Conservation (phyloP, 2,888 invertebrate genomes). For the Metalampra italica region DNA sequence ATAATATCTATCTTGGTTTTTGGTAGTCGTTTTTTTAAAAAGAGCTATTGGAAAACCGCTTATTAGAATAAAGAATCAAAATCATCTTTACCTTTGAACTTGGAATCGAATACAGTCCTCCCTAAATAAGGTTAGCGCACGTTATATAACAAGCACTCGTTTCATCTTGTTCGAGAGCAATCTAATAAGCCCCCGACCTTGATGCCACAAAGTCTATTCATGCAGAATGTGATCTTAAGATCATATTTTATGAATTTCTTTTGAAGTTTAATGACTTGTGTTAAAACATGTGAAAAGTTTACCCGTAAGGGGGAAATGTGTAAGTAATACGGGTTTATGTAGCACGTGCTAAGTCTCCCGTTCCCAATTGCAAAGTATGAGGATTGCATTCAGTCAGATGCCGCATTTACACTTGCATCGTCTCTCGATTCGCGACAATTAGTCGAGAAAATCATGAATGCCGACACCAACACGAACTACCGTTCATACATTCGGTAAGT, state of each 20-base stretch:
- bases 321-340: conserved; percentile 18
- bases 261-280: neutral
- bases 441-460: too few species aligned
- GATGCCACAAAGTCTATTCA: neutral
- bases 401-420: neutral
- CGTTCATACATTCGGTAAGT: too few species aligned
- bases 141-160: conserved; percentile 14
- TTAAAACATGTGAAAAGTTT: conserved; percentile 15
- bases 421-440: too few species aligned
- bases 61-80: neutral
- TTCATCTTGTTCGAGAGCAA: conserved; percentile 15
- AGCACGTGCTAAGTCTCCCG: conserved; percentile 29
- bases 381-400: conserved; percentile 29
- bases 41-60: too few species aligned
- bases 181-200: conserved; percentile 21
- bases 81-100: conserved; percentile 16
- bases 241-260: neutral
- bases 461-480: too few species aligned
- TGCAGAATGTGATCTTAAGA: conserved; percentile 5
- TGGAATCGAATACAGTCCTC: conserved; percentile 18
- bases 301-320: conserved; percentile 14
- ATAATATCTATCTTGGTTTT: too few species aligned
- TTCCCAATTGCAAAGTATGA: conserved; percentile 26
- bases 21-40: too few species aligned
- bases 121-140: conserved; percentile 8